Conservation (phyloP, 2,888 invertebrate genomes). For the Mesoligia furuncula region DNA sequence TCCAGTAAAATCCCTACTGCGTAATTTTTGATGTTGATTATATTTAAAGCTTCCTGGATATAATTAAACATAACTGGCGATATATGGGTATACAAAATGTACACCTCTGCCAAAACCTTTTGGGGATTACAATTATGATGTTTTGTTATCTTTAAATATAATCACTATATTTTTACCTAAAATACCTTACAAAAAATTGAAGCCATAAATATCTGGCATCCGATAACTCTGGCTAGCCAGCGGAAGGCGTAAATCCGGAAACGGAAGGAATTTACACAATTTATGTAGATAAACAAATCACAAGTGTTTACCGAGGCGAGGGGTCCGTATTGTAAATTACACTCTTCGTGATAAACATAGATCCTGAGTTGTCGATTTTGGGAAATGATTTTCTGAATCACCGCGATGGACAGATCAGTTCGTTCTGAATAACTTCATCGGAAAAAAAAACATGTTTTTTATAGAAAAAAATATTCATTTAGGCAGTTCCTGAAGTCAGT, state of each 20-base stretch:
- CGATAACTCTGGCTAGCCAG: constrained; percentile 1
- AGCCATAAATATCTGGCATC: neutral
- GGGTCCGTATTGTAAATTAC: constrained; percentile 24
- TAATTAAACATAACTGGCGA: too few relatives aligned
- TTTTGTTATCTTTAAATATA: neutral
- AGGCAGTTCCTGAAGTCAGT: neutral
- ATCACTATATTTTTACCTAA: neutral
- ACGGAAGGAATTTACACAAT: constrained; percentile 15
- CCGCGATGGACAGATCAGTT: neutral
- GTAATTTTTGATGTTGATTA: too few relatives aligned
- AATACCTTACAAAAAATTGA: neutral
- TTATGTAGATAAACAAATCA: constrained; percentile 29
- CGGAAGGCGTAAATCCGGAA: constrained; percentile 8
- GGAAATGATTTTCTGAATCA: neutral
- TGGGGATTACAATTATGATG: too few relatives aligned
- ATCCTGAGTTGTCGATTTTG: neutral
- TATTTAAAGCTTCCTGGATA: too few relatives aligned
- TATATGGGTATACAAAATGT: too few relatives aligned
- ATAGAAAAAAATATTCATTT: neutral
- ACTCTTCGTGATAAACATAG: constrained; percentile 13
- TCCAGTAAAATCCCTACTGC: too few relatives aligned
- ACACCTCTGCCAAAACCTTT: too few relatives aligned
- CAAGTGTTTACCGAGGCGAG: constrained; percentile 25
- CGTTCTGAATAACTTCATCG: neutral
- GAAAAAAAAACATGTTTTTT: neutral